Conservation (phyloP, 1,140 invertebrate species). For the Cotesia glomerata region DNA sequence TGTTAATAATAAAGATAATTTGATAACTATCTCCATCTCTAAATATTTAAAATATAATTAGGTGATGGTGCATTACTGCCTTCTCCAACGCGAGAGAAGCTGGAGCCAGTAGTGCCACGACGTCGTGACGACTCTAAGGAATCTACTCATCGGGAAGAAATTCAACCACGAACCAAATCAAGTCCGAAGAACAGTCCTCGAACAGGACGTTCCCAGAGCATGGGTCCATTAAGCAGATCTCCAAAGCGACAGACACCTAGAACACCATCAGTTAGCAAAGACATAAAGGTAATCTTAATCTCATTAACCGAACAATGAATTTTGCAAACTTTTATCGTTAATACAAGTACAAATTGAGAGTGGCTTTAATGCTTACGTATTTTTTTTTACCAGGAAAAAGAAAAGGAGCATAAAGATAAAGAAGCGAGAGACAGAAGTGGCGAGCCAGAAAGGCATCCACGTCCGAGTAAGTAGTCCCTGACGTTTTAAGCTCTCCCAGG, state of each 20-base stretch:
- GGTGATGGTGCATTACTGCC: constrained; percentile 68
- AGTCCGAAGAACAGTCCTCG: constrained; percentile 71
- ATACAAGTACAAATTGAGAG: no score
- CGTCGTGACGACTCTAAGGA: constrained; percentile 68
- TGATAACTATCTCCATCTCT: not conserved
- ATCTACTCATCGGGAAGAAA: constrained; percentile 44
- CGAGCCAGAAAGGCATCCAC: constrained; percentile 58
- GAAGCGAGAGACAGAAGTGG: constrained; percentile 51
- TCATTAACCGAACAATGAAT: not conserved
- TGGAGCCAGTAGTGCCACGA: constrained; percentile 73
- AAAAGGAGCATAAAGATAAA: constrained; percentile 54
- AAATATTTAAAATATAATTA: constrained; percentile 25
- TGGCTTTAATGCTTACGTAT: not conserved
- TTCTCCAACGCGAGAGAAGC: constrained; percentile 74
- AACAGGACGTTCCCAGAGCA: constrained; percentile 73
- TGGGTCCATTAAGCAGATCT: constrained; percentile 71
- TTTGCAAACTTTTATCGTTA: no score
- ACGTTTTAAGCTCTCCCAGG: constrained; percentile 28
- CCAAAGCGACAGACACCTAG: constrained; percentile 73
- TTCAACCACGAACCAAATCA: constrained; percentile 63
- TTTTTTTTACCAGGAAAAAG: constrained; percentile 45
- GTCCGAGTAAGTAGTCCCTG: constrained; percentile 58
- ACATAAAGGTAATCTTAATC: constrained; percentile 55
- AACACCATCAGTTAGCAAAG: constrained; percentile 66
- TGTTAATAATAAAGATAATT: no score